A percentile compares a stretch with the other conserved stretches of the same genome.
Evolutionary conservation across 2,888 invertebrate species (phyloP).

Genomic region (Cryptophagus acutangulus): DNA sequence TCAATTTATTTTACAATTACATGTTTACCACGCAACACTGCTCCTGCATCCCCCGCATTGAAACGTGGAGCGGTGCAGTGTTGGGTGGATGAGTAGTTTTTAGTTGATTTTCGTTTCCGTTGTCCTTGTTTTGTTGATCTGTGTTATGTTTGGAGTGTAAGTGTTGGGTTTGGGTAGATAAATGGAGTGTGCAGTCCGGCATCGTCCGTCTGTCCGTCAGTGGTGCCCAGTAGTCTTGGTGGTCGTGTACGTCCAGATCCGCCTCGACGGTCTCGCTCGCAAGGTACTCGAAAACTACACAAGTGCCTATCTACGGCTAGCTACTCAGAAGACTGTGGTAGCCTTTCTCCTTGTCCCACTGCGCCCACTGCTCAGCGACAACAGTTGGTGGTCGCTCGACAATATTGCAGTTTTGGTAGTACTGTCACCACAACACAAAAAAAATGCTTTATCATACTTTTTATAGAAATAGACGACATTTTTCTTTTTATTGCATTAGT

Average conservation of each 20-base stretch:
- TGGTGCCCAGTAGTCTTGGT: slow-evolving; percentile 15
- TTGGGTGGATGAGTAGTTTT: neutral
- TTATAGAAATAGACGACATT: too few species aligned
- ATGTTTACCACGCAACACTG: neutral
- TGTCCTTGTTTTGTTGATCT: neutral
- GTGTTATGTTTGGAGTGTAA: slow-evolving; percentile 32
- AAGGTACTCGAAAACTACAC: slow-evolving; percentile 92
- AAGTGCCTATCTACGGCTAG: slow-evolving; percentile 87
- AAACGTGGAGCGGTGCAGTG: neutral
- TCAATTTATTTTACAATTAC: slow-evolving; percentile 9
- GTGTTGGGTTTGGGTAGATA: slow-evolving; percentile 56
- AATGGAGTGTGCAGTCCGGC: slow-evolving; percentile 72
- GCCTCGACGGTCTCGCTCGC: slow-evolving; percentile 83
- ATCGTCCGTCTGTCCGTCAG: slow-evolving; percentile 48
- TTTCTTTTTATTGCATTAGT: too few species aligned
- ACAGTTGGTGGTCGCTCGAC: slow-evolving; percentile 76
- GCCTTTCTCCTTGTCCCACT: slow-evolving; percentile 20
- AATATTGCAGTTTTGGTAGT: slow-evolving; percentile 95
- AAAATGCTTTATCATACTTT: neutral
- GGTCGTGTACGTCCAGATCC: slow-evolving; percentile 53
- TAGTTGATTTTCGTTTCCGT: neutral
- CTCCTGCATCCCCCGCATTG: neutral
- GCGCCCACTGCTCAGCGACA: slow-evolving; percentile 52
- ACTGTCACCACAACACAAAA: slow-evolving; percentile 77
- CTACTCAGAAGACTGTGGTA: slow-evolving; percentile 64